Conservation (phyloP, 2,888 invertebrate species). For the Cremastinae sp. region DNA sequence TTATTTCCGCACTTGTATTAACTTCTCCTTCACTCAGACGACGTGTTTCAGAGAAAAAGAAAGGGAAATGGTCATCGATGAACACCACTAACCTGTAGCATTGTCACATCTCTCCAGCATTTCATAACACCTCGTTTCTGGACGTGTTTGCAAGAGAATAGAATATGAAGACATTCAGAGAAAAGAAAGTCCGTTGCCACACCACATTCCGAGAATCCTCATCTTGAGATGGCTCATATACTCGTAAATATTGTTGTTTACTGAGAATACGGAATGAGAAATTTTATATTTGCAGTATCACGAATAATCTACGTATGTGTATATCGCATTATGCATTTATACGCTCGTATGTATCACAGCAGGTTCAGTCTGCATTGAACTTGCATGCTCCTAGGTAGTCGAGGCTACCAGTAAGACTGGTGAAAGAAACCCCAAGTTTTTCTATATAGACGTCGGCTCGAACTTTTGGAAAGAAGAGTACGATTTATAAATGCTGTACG, state of each 20-base stretch:
- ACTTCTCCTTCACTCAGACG: too few species aligned
- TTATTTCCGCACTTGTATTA: too few species aligned
- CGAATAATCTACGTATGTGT: constrained; percentile 35
- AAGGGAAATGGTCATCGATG: too few species aligned
- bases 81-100: too few species aligned
- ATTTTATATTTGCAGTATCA: constrained; percentile 23
- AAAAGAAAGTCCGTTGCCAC: too few species aligned
- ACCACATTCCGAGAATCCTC: too few species aligned
- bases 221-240: too few species aligned
- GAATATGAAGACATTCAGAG: too few species aligned
- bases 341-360: constrained; percentile 21
- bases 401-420: background rate
- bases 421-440: constrained; percentile 4
- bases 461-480: constrained; percentile 48
- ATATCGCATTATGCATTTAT: constrained; percentile 29
- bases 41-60: too few species aligned
- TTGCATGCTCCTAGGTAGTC: constrained; percentile 25
- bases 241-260: constrained; percentile 53
- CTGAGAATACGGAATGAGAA: constrained; percentile 16
- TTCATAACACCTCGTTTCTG: too few species aligned
- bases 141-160: too few species aligned
- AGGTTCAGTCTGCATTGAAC: constrained; percentile 25
- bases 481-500: constrained; percentile 63
- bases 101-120: too few species aligned
- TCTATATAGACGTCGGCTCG: constrained; percentile 22